A percentile compares a stretch with the other conserved stretches of the same genome.
These are phyloP conservation scores for Protonibea diacanthus DNA, from an alignment of 2,797 vertebrate species.

Conservation along the genomic window DNA sequence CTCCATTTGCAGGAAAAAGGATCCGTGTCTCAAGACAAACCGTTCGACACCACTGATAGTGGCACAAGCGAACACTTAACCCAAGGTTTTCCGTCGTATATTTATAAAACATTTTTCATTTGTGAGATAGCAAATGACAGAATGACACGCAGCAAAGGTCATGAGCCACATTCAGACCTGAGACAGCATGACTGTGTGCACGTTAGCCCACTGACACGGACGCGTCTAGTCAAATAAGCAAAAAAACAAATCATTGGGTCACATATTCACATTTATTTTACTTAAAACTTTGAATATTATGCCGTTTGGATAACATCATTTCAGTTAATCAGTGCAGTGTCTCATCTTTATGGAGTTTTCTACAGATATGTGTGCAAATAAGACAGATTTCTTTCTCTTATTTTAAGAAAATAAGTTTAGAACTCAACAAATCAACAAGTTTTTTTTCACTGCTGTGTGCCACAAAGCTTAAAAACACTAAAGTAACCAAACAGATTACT, in stretches of 20 bases:
- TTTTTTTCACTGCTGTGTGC: background rate
- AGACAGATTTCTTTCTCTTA: background rate
- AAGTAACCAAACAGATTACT: no score
- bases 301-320: background rate
- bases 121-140: slow-evolving; percentile 1
- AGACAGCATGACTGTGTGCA: background rate
- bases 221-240: background rate
- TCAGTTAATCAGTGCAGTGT: background rate
- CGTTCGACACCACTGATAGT: slow-evolving; percentile 10
- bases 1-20: slow-evolving; percentile 61
- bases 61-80: slow-evolving; percentile 13
- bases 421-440: no score
- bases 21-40: slow-evolving; percentile 40
- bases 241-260: background rate
- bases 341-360: background rate
- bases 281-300: background rate
- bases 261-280: background rate
- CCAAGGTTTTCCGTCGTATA: background rate
- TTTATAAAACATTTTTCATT: slow-evolving; percentile 4
- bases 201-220: background rate
- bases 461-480: background rate
- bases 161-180: background rate
- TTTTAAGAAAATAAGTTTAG: no score
- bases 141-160: background rate
- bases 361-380: background rate